Base-by-base conservation (phyloP, 1,140 invertebrate species). In the Ips typographus region DNA sequence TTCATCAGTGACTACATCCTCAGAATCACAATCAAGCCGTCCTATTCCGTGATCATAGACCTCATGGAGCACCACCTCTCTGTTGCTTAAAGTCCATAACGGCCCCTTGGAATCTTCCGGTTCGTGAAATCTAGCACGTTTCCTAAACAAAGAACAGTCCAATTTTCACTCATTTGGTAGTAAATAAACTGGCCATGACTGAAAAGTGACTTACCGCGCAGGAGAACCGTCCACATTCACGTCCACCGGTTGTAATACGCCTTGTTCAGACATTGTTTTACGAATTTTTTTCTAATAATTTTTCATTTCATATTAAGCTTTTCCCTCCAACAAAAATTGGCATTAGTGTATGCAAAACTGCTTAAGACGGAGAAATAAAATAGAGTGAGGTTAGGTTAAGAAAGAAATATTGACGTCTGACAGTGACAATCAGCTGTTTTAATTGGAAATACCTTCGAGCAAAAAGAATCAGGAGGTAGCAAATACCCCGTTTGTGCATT, bases 1-100 rank as follows among this genome's bases (percentile, higher is more conserved):
- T 57, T 71, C 71, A 59, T 73, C 72, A 44, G 56, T 70, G 40
- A 69, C 53, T 7, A 65, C 40, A 62, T 70, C 71, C 44, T 76
- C 72, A 7, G 67, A 63, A 71, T 76, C 77, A 63, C 72, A 68
- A 52, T 73, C 74, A 58, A 78, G 67, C 53, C 72, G 66, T 36
- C 72, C 72, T 6, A 78, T 74, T 41, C 77, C 77, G 52, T 66
- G 71, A 66, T 77, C 77, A 43, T 68, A 73, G 41, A 74, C 53
- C 42, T 75, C 73, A 53, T 77, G 70, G 55, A 78, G 63, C 41
- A 71, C 59, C 53, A 77, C 65, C 41, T 77, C 71, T 40, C 68
- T 72, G 44, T 70, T 75, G 41, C 53, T 71, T n/a, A 76, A 67
- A 52, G 63, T 76, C 75, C 75, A 78, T n/a, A 69, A 36, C 41